phyloP scores from a whole-genome alignment of 1,140 invertebrate genomes.

The Spodoptera litura region DNA sequence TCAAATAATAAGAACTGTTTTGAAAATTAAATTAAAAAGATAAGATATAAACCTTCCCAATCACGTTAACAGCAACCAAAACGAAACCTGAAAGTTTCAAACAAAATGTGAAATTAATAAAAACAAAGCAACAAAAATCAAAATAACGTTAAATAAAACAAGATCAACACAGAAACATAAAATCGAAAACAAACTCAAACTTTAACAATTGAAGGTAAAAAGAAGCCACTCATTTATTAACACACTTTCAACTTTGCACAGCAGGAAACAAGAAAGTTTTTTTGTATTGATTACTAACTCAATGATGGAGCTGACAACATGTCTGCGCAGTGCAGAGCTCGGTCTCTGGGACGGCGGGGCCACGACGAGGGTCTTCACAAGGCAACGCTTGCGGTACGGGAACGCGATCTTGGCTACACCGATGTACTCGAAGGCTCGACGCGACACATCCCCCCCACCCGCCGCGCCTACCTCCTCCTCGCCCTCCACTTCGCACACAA shows the following conservation, averaged over 20 bases:
- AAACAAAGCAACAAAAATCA: background rate
- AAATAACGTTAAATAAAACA: background rate
- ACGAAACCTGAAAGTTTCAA: constrained; percentile 39
- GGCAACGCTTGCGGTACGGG: constrained; percentile 79
- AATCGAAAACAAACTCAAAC: constrained; percentile 28
- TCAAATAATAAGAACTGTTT: constrained; percentile 5
- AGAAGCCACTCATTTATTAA: too few relatives aligned
- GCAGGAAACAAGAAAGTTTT: background rate
- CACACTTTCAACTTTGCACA: too few relatives aligned
- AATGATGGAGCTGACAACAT: constrained; percentile 80
- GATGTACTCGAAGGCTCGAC: constrained; percentile 78
- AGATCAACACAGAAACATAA: constrained; percentile 30
- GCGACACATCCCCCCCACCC: constrained; percentile 65
- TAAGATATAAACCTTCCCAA: constrained; percentile 35
- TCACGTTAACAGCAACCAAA: constrained; percentile 21
- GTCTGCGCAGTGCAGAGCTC: constrained; percentile 72
- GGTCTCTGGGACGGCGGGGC: constrained; percentile 80
- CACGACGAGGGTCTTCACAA: constrained; percentile 78
- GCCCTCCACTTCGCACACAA: constrained; percentile 95
- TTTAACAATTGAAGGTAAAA: background rate
- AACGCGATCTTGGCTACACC: constrained; percentile 77
- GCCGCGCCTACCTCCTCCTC: constrained; percentile 86
- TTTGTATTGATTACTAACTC: constrained; percentile 60
- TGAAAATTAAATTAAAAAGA: constrained; percentile 36
- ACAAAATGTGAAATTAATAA: constrained; percentile 38